Conservation (phyloP, 2,888 invertebrate species). For the Saturnia japonica region DNA sequence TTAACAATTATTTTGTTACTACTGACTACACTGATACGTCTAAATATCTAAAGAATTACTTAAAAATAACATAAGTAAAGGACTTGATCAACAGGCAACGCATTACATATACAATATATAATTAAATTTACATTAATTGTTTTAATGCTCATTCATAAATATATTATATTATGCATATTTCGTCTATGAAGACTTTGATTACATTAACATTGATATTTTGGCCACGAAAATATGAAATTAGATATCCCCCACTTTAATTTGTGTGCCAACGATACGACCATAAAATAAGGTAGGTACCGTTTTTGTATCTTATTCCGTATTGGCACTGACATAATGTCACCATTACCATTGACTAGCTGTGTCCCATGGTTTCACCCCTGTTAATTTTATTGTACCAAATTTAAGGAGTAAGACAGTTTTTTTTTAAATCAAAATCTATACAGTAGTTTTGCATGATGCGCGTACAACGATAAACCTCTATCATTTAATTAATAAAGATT, state of each 20-base stretch:
- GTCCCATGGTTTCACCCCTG: too few relatives aligned
- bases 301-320: neutral
- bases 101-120: neutral
- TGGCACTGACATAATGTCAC: neutral
- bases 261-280: neutral
- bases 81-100: neutral
- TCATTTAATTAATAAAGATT: too few relatives aligned
- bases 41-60: neutral
- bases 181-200: neutral
- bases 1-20: neutral
- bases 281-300: neutral
- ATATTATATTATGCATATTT: neutral
- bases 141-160: neutral
- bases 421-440: too few relatives aligned
- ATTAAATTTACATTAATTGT: neutral
- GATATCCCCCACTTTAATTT: neutral
- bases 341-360: neutral
- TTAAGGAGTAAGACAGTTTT: too few relatives aligned
- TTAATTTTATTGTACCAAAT: too few relatives aligned
- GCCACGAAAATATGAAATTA: neutral
- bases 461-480: too few relatives aligned
- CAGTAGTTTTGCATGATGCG: too few relatives aligned
- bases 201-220: neutral
- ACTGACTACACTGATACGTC: neutral
- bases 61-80: neutral